Conservation (phyloP, 1,140 invertebrate genomes). For the Coenobita brevimanus region DNA sequence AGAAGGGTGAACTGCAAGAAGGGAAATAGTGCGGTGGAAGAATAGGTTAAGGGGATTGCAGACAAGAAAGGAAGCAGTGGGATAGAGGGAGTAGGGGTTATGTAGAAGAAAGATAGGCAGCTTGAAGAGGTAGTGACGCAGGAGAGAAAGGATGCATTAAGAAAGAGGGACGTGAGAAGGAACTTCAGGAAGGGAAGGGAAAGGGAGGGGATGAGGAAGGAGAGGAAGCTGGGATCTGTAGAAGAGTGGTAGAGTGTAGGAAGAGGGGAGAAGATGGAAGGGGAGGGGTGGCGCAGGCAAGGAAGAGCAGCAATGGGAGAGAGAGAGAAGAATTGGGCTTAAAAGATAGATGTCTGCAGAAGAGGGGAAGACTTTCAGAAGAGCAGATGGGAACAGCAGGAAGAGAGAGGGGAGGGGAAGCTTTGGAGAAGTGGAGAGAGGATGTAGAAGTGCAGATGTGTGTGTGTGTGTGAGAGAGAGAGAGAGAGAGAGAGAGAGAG, state of each 20-base stretch:
- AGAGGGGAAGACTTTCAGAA: background rate
- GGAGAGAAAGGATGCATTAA: background rate
- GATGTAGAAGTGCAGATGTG: background rate
- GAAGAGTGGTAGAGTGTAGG: background rate
- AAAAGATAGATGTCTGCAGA: background rate
- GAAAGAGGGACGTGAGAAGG: background rate
- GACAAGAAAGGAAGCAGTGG: background rate
- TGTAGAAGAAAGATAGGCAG: background rate
- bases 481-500: background rate
- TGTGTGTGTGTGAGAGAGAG: background rate
- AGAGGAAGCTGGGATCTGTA: background rate
- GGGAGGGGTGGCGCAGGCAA: too few relatives aligned
- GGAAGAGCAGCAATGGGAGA: background rate
- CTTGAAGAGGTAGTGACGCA: background rate
- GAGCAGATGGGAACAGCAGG: background rate
- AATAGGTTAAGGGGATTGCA: background rate
- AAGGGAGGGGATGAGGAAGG: background rate
- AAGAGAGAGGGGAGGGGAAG: background rate
- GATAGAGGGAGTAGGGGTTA: background rate
- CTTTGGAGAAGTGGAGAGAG: background rate
- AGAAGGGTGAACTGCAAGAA: background rate
- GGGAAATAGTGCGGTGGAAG: background rate
- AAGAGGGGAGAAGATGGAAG: background rate
- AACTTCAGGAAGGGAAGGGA: background rate
- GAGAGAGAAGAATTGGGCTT: background rate